Conservation (phyloP, 2,113 vertebrate genomes). For the Bufo gargarizans region DNA sequence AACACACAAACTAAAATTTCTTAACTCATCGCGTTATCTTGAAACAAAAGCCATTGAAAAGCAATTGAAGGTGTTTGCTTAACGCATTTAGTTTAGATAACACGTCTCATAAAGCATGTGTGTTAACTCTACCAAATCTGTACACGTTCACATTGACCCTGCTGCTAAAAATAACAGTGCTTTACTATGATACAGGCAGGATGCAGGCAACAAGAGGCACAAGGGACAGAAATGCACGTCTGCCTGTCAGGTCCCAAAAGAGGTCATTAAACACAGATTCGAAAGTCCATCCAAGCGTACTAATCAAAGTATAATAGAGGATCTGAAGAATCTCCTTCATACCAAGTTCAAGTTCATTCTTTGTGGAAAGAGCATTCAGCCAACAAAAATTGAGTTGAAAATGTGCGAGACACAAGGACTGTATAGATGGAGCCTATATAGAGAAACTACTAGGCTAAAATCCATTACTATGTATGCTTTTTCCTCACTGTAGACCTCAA, state of each 20-base stretch:
- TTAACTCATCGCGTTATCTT: too few species aligned
- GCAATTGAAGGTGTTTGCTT: too few species aligned
- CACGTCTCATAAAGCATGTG: too few species aligned
- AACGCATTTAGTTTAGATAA: too few species aligned
- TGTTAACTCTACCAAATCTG: too few species aligned
- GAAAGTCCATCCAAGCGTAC: neutral
- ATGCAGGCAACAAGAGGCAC: constrained; percentile 3
- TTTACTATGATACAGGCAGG: neutral
- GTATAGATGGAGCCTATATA: neutral
- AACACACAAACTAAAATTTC: too few species aligned
- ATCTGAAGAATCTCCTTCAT: neutral
- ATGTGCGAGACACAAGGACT: neutral
- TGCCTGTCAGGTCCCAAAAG: neutral
- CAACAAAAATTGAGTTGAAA: neutral
- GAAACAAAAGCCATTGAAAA: too few species aligned
- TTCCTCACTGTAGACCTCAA: neutral
- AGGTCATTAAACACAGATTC: constrained; percentile 20
- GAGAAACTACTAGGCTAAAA: neutral
- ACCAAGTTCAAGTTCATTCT: neutral
- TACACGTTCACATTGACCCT: constrained; percentile 23
- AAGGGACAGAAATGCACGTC: constrained; percentile 2
- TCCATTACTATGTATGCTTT: neutral
- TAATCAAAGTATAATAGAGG: neutral
- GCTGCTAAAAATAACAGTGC: constrained; percentile 44
- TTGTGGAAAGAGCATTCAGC: neutral